Conservation (phyloP, 2,113 vertebrate species). For the Verasper variegatus region DNA sequence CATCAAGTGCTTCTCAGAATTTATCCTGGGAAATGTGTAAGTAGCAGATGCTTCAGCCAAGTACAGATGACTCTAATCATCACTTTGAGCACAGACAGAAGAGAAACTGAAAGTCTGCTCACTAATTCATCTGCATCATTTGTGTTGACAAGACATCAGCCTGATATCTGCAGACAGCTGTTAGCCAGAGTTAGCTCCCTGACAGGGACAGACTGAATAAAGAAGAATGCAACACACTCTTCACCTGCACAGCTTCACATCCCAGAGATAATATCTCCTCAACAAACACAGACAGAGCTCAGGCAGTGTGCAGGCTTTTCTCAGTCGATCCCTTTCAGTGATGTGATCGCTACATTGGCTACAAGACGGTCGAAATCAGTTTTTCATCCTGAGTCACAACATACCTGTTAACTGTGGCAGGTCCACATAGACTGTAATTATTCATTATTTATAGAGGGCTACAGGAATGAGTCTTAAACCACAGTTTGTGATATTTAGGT, state of each 20-base stretch:
- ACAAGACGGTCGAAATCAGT: neutral
- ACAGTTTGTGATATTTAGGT: too few relatives aligned
- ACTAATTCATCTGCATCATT: neutral
- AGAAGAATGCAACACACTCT: neutral
- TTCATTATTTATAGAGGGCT: neutral
- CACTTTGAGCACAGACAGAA: constrained; percentile 1
- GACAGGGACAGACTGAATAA: neutral
- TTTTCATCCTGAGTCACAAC: neutral
- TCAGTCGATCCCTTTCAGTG: neutral
- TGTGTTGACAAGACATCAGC: constrained; percentile 21
- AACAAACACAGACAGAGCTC: constrained; percentile 7
- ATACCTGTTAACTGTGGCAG: neutral
- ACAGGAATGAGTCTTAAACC: too few relatives aligned
- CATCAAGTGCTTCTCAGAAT: neutral
- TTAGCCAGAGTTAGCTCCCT: neutral
- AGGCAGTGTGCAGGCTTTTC: neutral
- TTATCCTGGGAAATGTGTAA: neutral
- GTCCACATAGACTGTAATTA: neutral
- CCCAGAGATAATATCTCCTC: constrained; percentile 6
- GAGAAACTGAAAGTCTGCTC: neutral
- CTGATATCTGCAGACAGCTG: constrained; percentile 13
- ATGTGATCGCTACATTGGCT: neutral
- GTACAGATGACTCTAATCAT: constrained; percentile 1
- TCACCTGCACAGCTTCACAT: constrained; percentile 2
- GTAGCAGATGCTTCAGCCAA: constrained; percentile 10